phyloP scores from a whole-genome alignment of 1,140 invertebrate species.

The Magallana ariakensis region DNA sequence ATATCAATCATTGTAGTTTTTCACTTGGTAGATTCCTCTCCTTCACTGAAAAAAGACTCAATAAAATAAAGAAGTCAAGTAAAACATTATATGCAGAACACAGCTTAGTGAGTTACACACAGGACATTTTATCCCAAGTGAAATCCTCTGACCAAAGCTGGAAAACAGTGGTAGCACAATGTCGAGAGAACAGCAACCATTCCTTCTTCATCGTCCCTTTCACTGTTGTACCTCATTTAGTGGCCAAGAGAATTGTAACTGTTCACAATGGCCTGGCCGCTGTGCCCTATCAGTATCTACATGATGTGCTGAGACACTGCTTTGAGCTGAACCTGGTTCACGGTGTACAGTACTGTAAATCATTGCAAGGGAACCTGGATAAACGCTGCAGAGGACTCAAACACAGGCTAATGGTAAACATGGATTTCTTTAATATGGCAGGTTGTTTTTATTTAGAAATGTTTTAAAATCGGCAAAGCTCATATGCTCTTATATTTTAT shows the following conservation, averaged over 20 bases:
- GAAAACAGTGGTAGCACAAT: background rate
- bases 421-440: background rate
- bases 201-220: background rate
- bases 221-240: slow-evolving; percentile 3
- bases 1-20: background rate
- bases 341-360: slow-evolving; percentile 15
- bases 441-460: background rate
- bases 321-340: background rate
- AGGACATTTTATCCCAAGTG: background rate
- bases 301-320: slow-evolving; percentile 9
- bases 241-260: background rate
- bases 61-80: background rate
- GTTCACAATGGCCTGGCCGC: background rate
- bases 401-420: background rate
- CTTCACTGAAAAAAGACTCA: background rate
- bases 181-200: background rate
- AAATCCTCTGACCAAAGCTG: background rate
- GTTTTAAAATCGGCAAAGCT: background rate
- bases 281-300: background rate
- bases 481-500: background rate
- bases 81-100: background rate
- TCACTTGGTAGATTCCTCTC: background rate
- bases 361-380: background rate
- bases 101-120: background rate
- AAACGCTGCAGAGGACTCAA: background rate